Evolutionary conservation across 2,113 vertebrate genomes (phyloP).

Genomic region (Cyprinus carpio): DNA sequence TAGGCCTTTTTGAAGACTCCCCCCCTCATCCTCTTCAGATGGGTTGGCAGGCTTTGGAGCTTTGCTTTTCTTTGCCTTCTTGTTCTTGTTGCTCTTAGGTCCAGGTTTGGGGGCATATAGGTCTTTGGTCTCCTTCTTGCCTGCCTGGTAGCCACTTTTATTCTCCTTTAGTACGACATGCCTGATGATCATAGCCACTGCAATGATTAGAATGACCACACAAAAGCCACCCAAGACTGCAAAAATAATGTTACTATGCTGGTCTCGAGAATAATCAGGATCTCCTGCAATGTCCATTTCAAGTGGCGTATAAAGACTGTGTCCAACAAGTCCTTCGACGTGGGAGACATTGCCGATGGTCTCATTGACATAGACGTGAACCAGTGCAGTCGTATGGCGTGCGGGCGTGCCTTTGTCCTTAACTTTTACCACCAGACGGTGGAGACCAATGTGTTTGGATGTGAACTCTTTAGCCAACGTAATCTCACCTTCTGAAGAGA

Average conservation of each 20-base stretch:
- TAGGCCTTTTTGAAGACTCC: slow-evolving; percentile 88
- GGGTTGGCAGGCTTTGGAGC: slow-evolving; percentile 89
- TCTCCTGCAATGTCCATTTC: slow-evolving; percentile 95
- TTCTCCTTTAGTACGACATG: slow-evolving; percentile 91
- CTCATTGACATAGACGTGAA: slow-evolving; percentile 95
- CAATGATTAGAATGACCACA: slow-evolving; percentile 88
- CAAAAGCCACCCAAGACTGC: slow-evolving; percentile 88
- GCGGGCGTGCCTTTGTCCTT: slow-evolving; percentile 90
- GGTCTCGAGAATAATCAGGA: slow-evolving; percentile 85
- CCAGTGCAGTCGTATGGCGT: slow-evolving; percentile 86
- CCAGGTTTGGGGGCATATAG: slow-evolving; percentile 91
- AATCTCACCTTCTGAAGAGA: slow-evolving; percentile 87
- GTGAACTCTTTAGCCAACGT: slow-evolving; percentile 89
- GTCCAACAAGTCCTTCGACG: slow-evolving; percentile 89
- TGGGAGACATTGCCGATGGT: slow-evolving; percentile 87
- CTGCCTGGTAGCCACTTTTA: slow-evolving; percentile 96
- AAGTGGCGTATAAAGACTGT: slow-evolving; percentile 92
- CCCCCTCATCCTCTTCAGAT: slow-evolving; percentile 90
- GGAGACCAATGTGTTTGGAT: slow-evolving; percentile 89
- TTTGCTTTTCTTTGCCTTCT: slow-evolving; percentile 92
- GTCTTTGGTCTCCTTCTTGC: slow-evolving; percentile 98
- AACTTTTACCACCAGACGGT: slow-evolving; percentile 91
- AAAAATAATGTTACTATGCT: slow-evolving; percentile 89
- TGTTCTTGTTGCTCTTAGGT: slow-evolving; percentile 86
- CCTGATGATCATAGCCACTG: slow-evolving; percentile 86